A percentile compares a stretch with the other conserved stretches of the same genome.
phyloP scores from a whole-genome alignment of 2,113 vertebrate species.

The Onychostoma macrolepis region DNA sequence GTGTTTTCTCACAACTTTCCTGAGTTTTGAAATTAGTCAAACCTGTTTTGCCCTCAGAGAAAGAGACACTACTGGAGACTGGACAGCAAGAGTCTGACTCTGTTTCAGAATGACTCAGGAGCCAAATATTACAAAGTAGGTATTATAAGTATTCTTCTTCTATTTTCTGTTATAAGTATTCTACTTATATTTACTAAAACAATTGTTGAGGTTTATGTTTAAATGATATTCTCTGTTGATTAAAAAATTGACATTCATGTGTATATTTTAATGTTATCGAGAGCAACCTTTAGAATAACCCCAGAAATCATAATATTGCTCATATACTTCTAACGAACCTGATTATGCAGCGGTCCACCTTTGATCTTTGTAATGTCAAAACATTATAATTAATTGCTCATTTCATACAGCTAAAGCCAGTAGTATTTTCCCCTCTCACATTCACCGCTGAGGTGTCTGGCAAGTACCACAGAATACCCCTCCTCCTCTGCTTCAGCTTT shows the following conservation, averaged over 20 bases:
- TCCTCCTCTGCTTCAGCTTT: not conserved
- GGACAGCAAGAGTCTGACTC: slow-evolving; percentile 94
- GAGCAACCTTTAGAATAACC: slow-evolving; percentile 1
- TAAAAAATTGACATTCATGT: not conserved
- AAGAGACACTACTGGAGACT: slow-evolving; percentile 98
- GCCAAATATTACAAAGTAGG: slow-evolving; percentile 94
- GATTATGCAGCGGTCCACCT: not conserved
- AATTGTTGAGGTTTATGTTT: not conserved
- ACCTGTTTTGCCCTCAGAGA: slow-evolving; percentile 78
- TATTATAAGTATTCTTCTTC: slow-evolving; percentile 47
- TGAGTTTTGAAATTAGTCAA: not conserved
- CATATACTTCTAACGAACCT: not conserved
- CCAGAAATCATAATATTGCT: slow-evolving; percentile 20
- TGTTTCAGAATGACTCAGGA: slow-evolving; percentile 97
- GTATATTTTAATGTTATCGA: not conserved
- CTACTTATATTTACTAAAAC: not conserved
- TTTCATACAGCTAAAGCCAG: not conserved
- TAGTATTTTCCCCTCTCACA: slow-evolving; percentile 16
- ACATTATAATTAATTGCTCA: slow-evolving; percentile 29
- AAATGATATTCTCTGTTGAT: not conserved
- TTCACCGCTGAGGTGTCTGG: slow-evolving; percentile 22
- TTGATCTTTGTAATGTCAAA: slow-evolving; percentile 11
- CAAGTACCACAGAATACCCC: slow-evolving; percentile 27
- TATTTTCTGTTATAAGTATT: slow-evolving; percentile 48
- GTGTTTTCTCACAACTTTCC: not conserved